Base-by-base conservation (phyloP, 2,888 invertebrate species). In the Caenorhabditis japonica region DNA sequence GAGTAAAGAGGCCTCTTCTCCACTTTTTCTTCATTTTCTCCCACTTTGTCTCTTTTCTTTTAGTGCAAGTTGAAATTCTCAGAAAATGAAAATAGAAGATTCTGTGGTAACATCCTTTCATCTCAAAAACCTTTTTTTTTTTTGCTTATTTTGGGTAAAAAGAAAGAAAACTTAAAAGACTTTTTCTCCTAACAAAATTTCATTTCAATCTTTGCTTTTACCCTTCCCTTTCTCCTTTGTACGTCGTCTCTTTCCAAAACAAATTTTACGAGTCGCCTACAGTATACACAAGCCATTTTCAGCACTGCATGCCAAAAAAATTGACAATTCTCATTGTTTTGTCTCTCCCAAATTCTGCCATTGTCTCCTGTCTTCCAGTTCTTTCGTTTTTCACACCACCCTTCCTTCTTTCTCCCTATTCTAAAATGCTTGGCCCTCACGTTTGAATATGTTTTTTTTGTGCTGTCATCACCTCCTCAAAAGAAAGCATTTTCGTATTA, bases 301-400 rank as follows among this genome's bases (percentile, higher is more conserved):
- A n/a, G n/a, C n/a, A n/a, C n/a, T n/a, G n/a, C n/a, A n/a, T n/a
- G n/a, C 47, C 49, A 56, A 47, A 64, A 64, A 56, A 56, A 64
- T 64, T 64, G 55, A 64, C 55, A 64, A 43, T 64, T 64, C 56
- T 49, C 46, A 64, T 64, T 56, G 56, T 64, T 64, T 55, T 64
- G 41, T 41, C 43, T 27, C 23, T 23, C 47, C 33, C 46, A 64
- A 47, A n/a, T n/a, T n/a, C n/a, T 49, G 46, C 64, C 49, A 64
- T 64, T 64, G 64, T 64, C 55, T 64, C 55, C n/a, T n/a, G n/a
- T n/a, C 56, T 47, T 47, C 62, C 46, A 52, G 46, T 46, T 62
- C 61, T 61, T 61, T 34, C 60, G 25, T n/a, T 59, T 33, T 49
- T 61, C 62, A 47, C 47, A 39, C 53, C 53, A 25, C 39, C 13